Evolutionary conservation across 2,888 invertebrate species (phyloP), one percentile per base, ranked within the genome.

Genomic region (Neoitamus cyanurus): DNA sequence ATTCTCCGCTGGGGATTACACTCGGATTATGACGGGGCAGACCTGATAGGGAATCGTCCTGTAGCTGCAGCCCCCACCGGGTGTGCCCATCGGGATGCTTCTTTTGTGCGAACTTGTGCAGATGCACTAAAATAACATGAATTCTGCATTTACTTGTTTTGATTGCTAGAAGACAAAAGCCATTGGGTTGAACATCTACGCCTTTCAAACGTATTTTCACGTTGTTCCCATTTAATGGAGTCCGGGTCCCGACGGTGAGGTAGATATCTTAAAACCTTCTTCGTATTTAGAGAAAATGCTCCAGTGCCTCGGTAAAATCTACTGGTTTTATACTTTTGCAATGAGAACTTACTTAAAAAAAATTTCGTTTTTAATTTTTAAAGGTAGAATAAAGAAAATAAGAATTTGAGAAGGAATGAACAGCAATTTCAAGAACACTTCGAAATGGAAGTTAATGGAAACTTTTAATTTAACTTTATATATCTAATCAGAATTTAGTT

Each of bases 21-120:
- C 15, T 7, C 31, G 75, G 75, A 75, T 75, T 75, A 75, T 75
- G 42, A 75, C 75, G 28, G 75, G 5, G 20, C 28, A 6, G 42
- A 75, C 42, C 28, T 25, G 75, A 75, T 75, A 25, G 75, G 30
- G 13, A 30, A 58, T 58, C n/a, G n/a, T 58, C 58, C 58, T 3
- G 2, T 3, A 58, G 58, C 20, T 7, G 9, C 20, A 58, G 58
- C 2, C 20, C 58, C 2, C 37, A 37, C 7, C 37, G 37, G 72
- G 3, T 3, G 3, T n/a, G 72, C 13, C 2, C 4, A 11, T n/a
- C 25, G 25, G 13, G n/a, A 28, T 13, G 28, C 25, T 75, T 75
- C 75, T 42, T 75, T 75, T 75, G 42, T 75, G 75, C 42, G 75
- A 75, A 75, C 42, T 75, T 75, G 42, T 75, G 75, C 75, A 75